Base-by-base conservation (phyloP, 2,113 vertebrate species). In the Platysternon megacephalum region DNA sequence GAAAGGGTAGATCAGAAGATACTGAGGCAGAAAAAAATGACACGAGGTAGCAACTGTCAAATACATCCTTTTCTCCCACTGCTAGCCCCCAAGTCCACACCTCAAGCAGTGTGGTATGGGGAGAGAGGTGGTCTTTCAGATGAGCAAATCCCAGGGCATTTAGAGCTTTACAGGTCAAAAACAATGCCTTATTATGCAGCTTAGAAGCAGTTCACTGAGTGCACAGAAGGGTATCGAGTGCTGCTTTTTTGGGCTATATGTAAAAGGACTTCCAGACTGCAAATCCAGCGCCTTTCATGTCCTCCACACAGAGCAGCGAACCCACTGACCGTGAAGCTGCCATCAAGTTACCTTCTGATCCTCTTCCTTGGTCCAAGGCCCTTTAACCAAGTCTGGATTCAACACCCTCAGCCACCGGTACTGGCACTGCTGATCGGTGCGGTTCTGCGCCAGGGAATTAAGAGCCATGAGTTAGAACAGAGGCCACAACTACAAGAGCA, bases 361-460 rank as follows among this genome's bases (percentile, higher is more conserved):
- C 96, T 99, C 99, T 89, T 99, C 99, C 98, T 99, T 99, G 56
- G 99, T 99, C 99, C 99, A 99, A 2, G 99, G 99, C 10, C 99
- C 99, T 98, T 99, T 99, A 2, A 99, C 98, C 68, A 99, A 97
- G 80, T 99, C 99, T 91, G 99, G 99, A 88, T 99, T 99, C 97
- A 99, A 93, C 85, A 99, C 99, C 46, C 99, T 99, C 91, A 99
- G 99, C 99, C 99, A 99, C 2, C 99, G 98, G 94, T 99, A 99
- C 94, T 99, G 99, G 95, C 99, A 99, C 95, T 99, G 99, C 93
- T 99, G 99, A 87, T 99, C 99, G 1, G 98, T 99, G 87, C 99
- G 99, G 96, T 98, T 99, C 99, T 99, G 65, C 84, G 72, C 82
- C 11, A 19, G 65, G 79, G 16, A 90, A 86, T 24, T 26, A 85